A percentile compares a stretch with the other conserved stretches of the same genome.
Evolutionary conservation across 2,113 vertebrate genomes (phyloP).

Genomic region (Thamnophis sirtalis): DNA sequence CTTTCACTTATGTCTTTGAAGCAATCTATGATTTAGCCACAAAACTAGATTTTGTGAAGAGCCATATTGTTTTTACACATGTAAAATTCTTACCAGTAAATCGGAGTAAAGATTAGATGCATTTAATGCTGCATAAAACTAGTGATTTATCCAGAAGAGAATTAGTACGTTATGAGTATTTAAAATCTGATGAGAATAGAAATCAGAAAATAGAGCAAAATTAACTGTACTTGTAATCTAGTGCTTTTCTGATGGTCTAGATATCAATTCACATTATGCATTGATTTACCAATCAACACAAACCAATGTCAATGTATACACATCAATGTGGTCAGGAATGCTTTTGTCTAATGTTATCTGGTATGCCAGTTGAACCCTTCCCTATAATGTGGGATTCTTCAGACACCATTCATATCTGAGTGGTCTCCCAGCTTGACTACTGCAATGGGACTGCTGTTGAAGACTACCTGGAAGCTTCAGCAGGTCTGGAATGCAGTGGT

Average conservation of each 20-base stretch:
- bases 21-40: background rate
- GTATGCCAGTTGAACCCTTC: background rate
- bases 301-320: background rate
- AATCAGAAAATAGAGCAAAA: background rate
- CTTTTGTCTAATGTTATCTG: background rate
- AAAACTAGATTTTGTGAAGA: background rate
- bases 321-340: background rate
- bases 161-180: background rate
- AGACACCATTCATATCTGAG: too few relatives aligned
- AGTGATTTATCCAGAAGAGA: background rate
- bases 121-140: background rate
- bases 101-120: background rate
- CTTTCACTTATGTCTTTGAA: background rate
- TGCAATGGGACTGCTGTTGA: background rate
- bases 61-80: too few relatives aligned
- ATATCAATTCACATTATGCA: background rate
- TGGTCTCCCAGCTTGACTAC: background rate
- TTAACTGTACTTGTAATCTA: background rate
- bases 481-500: background rate
- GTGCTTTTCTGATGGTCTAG: background rate
- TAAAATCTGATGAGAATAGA: background rate
- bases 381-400: background rate
- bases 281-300: background rate
- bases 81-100: background rate
- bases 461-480: background rate